Evolutionary conservation across 2,113 vertebrate species (phyloP).

Genomic region (Stigmatopora argus): DNA sequence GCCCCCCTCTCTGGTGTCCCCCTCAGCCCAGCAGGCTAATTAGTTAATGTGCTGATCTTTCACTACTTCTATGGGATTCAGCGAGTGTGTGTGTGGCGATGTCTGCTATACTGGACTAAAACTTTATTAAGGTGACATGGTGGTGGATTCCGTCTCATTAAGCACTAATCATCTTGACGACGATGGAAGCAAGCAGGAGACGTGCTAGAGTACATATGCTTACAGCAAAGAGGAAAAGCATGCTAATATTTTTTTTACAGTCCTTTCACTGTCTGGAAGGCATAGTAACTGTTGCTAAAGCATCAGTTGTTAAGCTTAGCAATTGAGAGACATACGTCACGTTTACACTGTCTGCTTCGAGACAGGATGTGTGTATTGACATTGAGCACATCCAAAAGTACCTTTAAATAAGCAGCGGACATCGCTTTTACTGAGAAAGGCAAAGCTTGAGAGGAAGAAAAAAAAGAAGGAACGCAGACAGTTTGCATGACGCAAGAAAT

Average conservation of each 20-base stretch:
- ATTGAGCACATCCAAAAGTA: no score
- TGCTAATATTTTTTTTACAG: neutral
- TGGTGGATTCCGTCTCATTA: conserved; percentile 8
- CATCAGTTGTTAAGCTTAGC: neutral
- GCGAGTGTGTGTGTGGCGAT: conserved; percentile 16
- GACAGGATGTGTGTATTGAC: no score
- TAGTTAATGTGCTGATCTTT: conserved; percentile 51
- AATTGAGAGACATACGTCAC: neutral
- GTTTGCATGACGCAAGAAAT: no score
- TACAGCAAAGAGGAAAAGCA: neutral
- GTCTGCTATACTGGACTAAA: conserved; percentile 1
- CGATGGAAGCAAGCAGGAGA: neutral
- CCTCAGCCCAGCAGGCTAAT: conserved; percentile 56
- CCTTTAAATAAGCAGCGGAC: no score
- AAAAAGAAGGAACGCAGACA: no score
- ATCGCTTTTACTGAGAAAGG: no score
- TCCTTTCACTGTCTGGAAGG: no score
- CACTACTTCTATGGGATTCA: conserved; percentile 29
- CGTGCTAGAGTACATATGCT: neutral
- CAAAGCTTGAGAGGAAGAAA: no score
- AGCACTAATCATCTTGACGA: neutral
- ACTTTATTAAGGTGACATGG: neutral
- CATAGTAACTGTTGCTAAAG: conserved; percentile 1
- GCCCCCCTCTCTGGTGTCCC: conserved; percentile 10
- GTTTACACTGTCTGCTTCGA: neutral